These are phyloP conservation scores for Amblyjoppa proteus DNA, from an alignment of 2,888 invertebrate genomes.

Conservation along the genomic window DNA sequence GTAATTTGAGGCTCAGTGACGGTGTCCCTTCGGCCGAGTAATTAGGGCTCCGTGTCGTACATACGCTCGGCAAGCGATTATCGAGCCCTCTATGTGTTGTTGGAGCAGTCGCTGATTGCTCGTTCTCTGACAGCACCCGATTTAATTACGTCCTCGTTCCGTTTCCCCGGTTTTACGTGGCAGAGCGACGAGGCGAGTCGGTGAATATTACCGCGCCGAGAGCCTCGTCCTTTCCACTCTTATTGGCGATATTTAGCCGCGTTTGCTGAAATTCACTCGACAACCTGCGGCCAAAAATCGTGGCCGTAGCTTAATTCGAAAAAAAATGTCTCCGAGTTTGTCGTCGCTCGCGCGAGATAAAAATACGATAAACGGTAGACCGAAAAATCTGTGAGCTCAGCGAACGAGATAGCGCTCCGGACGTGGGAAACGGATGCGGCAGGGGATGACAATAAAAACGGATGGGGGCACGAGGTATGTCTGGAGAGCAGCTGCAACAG, in stretches of 20 bases:
- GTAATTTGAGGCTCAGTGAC: slow-evolving; percentile 9
- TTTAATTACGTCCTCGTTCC: slow-evolving; percentile 74
- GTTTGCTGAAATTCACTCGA: background rate
- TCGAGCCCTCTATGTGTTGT: slow-evolving; percentile 39
- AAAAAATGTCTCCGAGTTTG: background rate
- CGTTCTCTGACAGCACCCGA: slow-evolving; percentile 45
- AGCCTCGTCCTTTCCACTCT: slow-evolving; percentile 39
- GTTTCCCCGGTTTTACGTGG: slow-evolving; percentile 68
- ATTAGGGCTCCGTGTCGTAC: slow-evolving; percentile 39
- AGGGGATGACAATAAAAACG: slow-evolving; percentile 53
- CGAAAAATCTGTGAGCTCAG: background rate
- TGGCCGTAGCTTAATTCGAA: too few species aligned
- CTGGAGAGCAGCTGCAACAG: slow-evolving; percentile 66
- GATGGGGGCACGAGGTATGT: slow-evolving; percentile 41
- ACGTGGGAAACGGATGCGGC: slow-evolving; percentile 36
- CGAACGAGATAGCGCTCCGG: slow-evolving; percentile 10
- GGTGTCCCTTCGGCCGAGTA: slow-evolving; percentile 40
- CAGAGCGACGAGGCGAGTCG: slow-evolving; percentile 60
- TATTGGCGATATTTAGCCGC: slow-evolving; percentile 29
- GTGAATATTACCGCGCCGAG: slow-evolving; percentile 11
- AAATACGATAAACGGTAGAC: slow-evolving; percentile 3
- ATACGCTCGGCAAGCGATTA: slow-evolving; percentile 43
- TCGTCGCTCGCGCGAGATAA: background rate
- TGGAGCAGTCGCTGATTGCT: slow-evolving; percentile 50
- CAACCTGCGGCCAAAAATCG: background rate